Percentiles rank a stretch among this genome's conserved stretches.
These are phyloP conservation scores for Onychomys leucogaster DNA, from an alignment of 2,797 vertebrate species.

Conservation along the genomic window DNA sequence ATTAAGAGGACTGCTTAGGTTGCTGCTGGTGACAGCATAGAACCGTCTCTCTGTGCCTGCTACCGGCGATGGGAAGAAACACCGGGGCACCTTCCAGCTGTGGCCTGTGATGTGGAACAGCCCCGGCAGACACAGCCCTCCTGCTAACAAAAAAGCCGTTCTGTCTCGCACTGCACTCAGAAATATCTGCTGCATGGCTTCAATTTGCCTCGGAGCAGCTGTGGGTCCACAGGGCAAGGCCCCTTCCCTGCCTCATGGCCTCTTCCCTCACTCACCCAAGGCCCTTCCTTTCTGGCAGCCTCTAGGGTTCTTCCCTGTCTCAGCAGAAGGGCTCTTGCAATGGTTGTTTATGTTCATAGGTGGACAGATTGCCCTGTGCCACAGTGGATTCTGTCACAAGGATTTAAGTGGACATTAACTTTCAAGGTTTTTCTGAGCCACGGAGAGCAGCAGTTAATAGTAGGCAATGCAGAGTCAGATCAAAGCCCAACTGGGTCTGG, in stretches of 20 bases:
- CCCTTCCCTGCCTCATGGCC: neutral
- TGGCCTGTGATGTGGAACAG: neutral
- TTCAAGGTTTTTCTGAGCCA: slow-evolving; percentile 25
- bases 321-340: slow-evolving; percentile 11
- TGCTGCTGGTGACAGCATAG: neutral
- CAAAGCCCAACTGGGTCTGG: neutral
- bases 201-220: neutral
- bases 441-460: neutral
- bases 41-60: neutral
- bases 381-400: neutral
- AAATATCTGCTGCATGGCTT: neutral
- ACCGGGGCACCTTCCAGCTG: neutral
- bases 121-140: neutral
- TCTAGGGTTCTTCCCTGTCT: neutral
- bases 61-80: neutral
- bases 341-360: neutral
- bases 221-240: neutral
- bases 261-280: neutral
- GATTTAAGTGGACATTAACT: neutral
- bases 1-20: neutral
- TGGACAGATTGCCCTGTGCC: neutral
- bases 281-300: neutral
- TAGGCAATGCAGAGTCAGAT: neutral
- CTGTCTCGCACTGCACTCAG: neutral
- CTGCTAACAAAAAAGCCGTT: neutral